phyloP scores from a whole-genome alignment of 2,113 vertebrate species.

The Ovis aries region ARS-UI_Ramb_v3.0 NC_056061.1:49845001-49845500 shows the following conservation, averaged over 20 bases:
- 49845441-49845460: neutral
- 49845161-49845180: too few species aligned
- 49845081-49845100: too few species aligned
- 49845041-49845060: too few species aligned
- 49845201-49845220: too few species aligned
- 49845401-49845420: neutral
- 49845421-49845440: neutral
- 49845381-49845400: neutral
- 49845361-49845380: neutral
- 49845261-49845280: too few species aligned
- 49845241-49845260: fast-evolving
- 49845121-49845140: too few species aligned
- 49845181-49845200: too few species aligned
- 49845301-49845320: neutral
- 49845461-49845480: neutral
- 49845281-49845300: neutral
- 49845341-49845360: neutral
- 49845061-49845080: fast-evolving
- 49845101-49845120: too few species aligned
- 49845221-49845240: fast-evolving
- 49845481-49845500: neutral
- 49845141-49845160: too few species aligned
- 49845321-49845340: neutral
- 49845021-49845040: too few species aligned
- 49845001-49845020: too few species aligned